Percentiles rank a stretch among this genome's conserved stretches.
Evolutionary conservation across 2,113 vertebrate species (phyloP).

Genomic region (Onychorhynchus coronatus): DNA sequence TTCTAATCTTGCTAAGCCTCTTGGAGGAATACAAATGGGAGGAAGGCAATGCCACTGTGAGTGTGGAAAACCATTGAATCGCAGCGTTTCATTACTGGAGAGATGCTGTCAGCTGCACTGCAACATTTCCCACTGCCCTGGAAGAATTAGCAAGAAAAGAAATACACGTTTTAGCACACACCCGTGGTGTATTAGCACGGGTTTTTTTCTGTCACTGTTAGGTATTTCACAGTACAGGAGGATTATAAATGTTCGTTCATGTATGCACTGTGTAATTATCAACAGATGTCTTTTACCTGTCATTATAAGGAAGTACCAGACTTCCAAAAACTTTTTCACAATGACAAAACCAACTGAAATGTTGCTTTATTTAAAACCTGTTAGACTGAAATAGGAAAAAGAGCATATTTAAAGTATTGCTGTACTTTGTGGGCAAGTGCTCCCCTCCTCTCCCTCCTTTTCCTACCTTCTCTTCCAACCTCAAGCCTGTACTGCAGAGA

Average conservation of each 20-base stretch:
- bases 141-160: background rate
- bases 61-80: background rate
- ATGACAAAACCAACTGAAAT: background rate
- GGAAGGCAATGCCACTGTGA: background rate
- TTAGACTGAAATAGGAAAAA: background rate
- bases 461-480: background rate
- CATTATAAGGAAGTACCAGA: background rate
- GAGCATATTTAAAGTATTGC: background rate
- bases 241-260: background rate
- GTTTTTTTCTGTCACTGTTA: background rate
- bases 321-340: background rate
- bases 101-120: background rate
- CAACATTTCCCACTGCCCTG: background rate
- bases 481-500: background rate
- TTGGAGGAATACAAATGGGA: background rate
- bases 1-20: constrained; percentile 32
- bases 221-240: background rate
- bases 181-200: background rate
- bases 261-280: background rate
- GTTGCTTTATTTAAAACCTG: background rate
- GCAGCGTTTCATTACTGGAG: background rate
- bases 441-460: background rate
- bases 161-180: background rate
- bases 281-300: background rate
- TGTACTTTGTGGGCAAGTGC: background rate